phyloP scores from a whole-genome alignment of 2,113 vertebrate genomes.

The Carassius auratus region DNA sequence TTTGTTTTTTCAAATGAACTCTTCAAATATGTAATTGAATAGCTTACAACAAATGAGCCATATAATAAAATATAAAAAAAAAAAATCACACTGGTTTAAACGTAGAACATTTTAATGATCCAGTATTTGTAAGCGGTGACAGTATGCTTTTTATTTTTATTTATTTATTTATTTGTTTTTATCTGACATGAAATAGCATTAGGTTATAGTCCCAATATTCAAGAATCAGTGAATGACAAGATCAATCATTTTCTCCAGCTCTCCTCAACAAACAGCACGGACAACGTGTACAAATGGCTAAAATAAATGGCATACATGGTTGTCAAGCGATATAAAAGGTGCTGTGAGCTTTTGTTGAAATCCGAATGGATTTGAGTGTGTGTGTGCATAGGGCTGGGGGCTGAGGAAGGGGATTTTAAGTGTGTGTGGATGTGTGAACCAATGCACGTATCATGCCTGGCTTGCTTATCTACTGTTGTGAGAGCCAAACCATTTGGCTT shows the following conservation, averaged over 20 bases:
- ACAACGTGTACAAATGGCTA: constrained; percentile 67
- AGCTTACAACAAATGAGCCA: too few relatives aligned
- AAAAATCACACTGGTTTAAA: too few relatives aligned
- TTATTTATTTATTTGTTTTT: too few relatives aligned
- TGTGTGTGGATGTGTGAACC: constrained; percentile 45
- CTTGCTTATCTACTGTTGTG: constrained; percentile 58
- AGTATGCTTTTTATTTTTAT: too few relatives aligned
- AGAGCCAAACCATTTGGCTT: constrained; percentile 61
- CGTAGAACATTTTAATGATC: background rate
- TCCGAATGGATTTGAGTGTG: constrained; percentile 58
- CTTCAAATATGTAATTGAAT: too few relatives aligned
- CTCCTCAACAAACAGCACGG: constrained; percentile 64
- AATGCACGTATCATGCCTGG: constrained; percentile 44
- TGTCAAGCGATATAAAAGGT: constrained; percentile 66
- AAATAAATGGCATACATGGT: constrained; percentile 68
- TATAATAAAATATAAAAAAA: too few relatives aligned
- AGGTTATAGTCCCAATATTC: constrained; percentile 50
- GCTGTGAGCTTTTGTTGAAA: constrained; percentile 64
- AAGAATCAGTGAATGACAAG: constrained; percentile 60
- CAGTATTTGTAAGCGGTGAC: background rate
- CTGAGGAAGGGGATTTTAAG: constrained; percentile 12
- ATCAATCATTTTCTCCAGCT: constrained; percentile 62
- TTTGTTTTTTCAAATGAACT: too few relatives aligned
- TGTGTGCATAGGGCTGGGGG: constrained; percentile 45
- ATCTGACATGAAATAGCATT: background rate